phyloP scores from a whole-genome alignment of 1,140 invertebrate genomes.

The Lineus longissimus region DNA sequence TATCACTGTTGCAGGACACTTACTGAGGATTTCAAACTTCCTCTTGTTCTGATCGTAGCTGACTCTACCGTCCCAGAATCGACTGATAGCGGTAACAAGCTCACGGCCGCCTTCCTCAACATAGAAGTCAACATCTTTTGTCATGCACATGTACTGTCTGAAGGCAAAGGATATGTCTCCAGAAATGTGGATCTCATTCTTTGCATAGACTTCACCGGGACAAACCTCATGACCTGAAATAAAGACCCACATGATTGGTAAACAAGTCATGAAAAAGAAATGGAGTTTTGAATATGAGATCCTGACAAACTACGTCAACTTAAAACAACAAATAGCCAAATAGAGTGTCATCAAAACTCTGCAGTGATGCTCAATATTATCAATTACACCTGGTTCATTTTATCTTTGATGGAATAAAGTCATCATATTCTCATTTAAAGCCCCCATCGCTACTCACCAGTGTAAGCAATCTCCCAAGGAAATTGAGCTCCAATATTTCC shows the following conservation, averaged over 20 bases:
- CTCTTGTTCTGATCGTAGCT: slow-evolving; percentile 19
- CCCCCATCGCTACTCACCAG: slow-evolving; percentile 29
- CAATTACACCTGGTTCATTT: neutral
- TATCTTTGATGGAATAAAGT: slow-evolving; percentile 25
- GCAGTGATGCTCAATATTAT: too few species aligned
- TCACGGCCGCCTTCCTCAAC: slow-evolving; percentile 24
- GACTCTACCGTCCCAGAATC: slow-evolving; percentile 48
- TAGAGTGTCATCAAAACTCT: too few species aligned
- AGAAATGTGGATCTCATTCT: slow-evolving; percentile 53
- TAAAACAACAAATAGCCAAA: too few species aligned
- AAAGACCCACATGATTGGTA: neutral
- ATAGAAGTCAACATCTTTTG: slow-evolving; percentile 31
- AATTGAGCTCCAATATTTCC: slow-evolving; percentile 49
- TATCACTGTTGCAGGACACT: neutral
- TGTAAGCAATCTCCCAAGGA: slow-evolving; percentile 56
- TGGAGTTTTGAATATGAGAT: too few species aligned
- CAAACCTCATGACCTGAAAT: slow-evolving; percentile 39
- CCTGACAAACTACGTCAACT: too few species aligned
- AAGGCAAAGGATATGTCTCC: slow-evolving; percentile 54
- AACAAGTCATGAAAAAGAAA: too few species aligned
- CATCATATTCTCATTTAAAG: neutral
- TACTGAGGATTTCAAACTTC: slow-evolving; percentile 39
- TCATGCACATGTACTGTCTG: slow-evolving; percentile 49
- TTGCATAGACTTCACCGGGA: slow-evolving; percentile 23
- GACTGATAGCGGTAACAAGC: slow-evolving; percentile 45